These are phyloP conservation scores for Endomychus coccineus DNA, from an alignment of 2,888 invertebrate genomes.

Conservation along the genomic window DNA sequence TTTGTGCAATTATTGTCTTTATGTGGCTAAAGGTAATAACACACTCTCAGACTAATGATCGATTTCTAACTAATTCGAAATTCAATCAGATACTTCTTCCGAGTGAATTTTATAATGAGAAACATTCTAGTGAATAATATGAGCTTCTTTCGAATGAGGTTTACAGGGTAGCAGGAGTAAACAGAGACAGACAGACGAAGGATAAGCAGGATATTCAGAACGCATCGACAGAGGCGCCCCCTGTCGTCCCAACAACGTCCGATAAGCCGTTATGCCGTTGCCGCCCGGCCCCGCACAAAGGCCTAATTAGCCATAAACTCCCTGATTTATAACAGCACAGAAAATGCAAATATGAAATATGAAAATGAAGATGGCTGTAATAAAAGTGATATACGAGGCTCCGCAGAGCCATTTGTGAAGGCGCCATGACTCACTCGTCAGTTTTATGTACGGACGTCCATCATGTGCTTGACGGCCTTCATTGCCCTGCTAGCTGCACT, in stretches of 20 bases:
- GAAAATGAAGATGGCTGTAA: conserved; percentile 59
- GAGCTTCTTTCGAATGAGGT: too few relatives aligned
- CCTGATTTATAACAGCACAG: conserved; percentile 56
- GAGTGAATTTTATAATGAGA: too few relatives aligned
- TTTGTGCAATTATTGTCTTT: too few relatives aligned
- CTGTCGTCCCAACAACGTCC: conserved; percentile 28
- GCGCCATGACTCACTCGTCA: conserved; percentile 64
- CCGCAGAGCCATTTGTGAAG: conserved; percentile 68
- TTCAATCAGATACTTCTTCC: too few relatives aligned
- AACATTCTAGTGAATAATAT: too few relatives aligned
- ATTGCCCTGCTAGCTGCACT: conserved; percentile 45
- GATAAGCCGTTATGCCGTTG: conserved; percentile 46
- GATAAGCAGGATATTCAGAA: too few relatives aligned
- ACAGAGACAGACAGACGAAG: too few relatives aligned
- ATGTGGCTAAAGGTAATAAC: too few relatives aligned
- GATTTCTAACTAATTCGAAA: too few relatives aligned
- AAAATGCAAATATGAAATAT: conserved; percentile 55
- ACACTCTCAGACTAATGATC: too few relatives aligned
- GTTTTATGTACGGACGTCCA: conserved; percentile 67
- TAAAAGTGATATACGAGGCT: conserved; percentile 74
- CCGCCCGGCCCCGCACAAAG: conserved; percentile 42
- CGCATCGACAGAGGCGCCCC: conserved; percentile 13
- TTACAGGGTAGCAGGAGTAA: too few relatives aligned
- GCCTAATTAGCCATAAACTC: conserved; percentile 59
- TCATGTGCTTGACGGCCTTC: conserved; percentile 62